Conservation (phyloP, 2,113 vertebrate genomes). For the Tragelaphus buxtoni region DNA sequence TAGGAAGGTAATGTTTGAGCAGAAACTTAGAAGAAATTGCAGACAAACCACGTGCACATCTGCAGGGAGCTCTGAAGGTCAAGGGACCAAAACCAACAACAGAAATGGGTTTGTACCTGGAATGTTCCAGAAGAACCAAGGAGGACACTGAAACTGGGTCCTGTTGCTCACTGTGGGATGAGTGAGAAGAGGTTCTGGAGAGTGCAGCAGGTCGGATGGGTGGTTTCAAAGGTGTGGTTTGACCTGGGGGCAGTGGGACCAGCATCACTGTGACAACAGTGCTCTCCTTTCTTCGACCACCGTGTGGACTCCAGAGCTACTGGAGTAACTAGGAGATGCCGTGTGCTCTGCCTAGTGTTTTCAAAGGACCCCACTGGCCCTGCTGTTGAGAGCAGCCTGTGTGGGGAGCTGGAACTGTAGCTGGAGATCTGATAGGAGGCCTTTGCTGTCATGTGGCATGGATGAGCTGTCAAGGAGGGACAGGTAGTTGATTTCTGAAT, state of each 20-base stretch:
- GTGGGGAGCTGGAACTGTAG: too few species aligned
- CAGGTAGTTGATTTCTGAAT: not conserved
- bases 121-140: not conserved
- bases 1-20: not conserved
- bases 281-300: accelerated
- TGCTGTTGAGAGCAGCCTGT: not conserved
- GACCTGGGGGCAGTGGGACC: not conserved
- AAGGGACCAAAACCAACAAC: not conserved
- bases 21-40: not conserved
- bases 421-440: not conserved
- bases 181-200: not conserved
- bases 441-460: not conserved
- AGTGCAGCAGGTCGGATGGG: not conserved
- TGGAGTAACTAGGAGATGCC: too few species aligned
- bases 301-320: not conserved
- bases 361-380: not conserved
- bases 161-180: not conserved
- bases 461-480: not conserved
- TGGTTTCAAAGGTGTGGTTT: not conserved
- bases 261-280: accelerated
- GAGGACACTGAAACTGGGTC: not conserved
- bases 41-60: accelerated
- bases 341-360: not conserved
- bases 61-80: not conserved
- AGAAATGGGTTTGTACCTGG: not conserved